phyloP scores from a whole-genome alignment of 92 coral and sea anemone genomes.

The Parazoanthus swiftii region DNA sequence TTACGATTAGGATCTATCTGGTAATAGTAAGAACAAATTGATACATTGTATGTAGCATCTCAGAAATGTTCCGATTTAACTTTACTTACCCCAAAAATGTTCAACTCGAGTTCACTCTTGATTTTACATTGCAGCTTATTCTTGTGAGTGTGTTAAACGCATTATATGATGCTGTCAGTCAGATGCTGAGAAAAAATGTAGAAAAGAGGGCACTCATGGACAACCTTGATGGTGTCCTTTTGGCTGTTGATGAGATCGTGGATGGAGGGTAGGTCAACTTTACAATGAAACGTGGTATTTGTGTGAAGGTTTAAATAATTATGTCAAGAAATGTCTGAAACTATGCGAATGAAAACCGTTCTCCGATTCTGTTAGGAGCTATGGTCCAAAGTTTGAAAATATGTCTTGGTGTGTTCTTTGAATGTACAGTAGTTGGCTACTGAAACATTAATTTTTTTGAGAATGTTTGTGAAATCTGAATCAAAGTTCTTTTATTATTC shows the following conservation, averaged over 20 bases:
- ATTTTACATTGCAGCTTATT: slow-evolving; percentile 63
- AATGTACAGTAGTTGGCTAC: too few relatives aligned
- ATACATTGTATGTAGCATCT: neutral
- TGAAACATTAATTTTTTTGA: too few relatives aligned
- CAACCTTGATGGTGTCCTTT: slow-evolving; percentile 89
- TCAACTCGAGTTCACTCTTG: neutral
- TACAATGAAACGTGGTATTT: neutral
- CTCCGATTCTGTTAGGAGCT: too few relatives aligned
- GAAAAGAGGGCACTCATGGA: slow-evolving; percentile 91
- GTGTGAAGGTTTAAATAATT: too few relatives aligned
- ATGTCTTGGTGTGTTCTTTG: too few relatives aligned
- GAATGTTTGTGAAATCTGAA: too few relatives aligned
- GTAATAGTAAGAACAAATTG: too few relatives aligned
- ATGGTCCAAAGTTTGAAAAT: too few relatives aligned
- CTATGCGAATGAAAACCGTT: too few relatives aligned
- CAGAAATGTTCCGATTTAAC: neutral
- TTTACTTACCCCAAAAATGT: neutral
- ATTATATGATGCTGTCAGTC: slow-evolving; percentile 89
- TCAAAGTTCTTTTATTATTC: neutral
- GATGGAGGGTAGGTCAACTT: slow-evolving; percentile 90
- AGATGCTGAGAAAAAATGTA: slow-evolving; percentile 86
- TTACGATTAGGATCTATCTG: too few relatives aligned
- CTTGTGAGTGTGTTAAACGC: slow-evolving; percentile 97
- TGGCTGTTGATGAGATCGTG: slow-evolving; percentile 92
- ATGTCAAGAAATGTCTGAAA: too few relatives aligned